Percentiles rank a stretch among this genome's conserved stretches.
Conservation (phyloP, 1,140 invertebrate genomes). For the Periplaneta americana region DNA sequence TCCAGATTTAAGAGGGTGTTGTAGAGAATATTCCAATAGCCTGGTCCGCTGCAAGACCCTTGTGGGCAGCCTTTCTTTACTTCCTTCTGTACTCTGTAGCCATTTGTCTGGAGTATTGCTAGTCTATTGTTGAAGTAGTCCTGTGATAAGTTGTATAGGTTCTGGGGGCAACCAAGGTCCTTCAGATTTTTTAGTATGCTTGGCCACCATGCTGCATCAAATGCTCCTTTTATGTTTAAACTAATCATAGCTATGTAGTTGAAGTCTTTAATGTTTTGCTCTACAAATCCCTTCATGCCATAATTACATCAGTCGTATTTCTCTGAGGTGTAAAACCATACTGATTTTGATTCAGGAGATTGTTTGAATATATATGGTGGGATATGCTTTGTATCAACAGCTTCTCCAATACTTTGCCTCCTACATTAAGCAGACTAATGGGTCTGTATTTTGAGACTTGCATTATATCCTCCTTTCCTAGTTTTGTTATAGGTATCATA, state of each 20-base stretch:
- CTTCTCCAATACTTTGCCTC: not conserved
- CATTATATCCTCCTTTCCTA: no score
- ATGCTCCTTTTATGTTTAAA: no score
- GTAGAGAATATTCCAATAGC: not conserved
- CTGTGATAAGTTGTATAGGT: no score
- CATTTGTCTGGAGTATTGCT: not conserved
- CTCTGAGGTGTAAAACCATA: not conserved
- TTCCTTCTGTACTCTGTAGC: not conserved
- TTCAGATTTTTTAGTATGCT: no score
- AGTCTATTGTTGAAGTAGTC: no score
- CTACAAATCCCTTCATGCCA: not conserved
- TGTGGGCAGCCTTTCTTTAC: not conserved
- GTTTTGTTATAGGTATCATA: no score
- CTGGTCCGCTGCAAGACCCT: not conserved
- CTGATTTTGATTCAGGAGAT: not conserved
- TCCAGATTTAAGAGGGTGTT: not conserved
- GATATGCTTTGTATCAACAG: not conserved
- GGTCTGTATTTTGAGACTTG: no score
- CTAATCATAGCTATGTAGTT: no score
- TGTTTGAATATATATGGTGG: not conserved
- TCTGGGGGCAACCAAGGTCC: no score
- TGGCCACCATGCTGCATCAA: no score
- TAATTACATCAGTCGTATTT: not conserved
- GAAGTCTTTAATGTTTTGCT: not conserved
- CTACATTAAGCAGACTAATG: no score